Conservation (phyloP, 92 coral and sea anemone species). For the Porites evermanni region DNA sequence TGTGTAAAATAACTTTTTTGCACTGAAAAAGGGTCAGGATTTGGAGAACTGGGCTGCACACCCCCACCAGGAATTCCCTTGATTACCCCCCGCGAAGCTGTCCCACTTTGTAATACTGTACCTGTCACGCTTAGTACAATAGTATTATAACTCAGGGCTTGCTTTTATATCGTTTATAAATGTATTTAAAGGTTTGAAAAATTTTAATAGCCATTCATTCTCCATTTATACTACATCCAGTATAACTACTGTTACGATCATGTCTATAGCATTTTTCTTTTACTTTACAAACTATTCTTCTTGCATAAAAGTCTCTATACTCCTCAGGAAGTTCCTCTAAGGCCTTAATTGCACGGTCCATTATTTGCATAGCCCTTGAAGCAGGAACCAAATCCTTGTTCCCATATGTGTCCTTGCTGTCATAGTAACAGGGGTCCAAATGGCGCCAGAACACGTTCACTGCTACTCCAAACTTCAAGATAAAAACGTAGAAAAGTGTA, state of each 20-base stretch:
- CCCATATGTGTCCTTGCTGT: conserved; percentile 82
- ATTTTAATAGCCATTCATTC: not conserved
- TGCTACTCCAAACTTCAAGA: conserved; percentile 83
- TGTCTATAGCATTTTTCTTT: conserved; percentile 65
- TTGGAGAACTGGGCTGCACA: no score
- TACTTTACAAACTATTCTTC: conserved; percentile 78
- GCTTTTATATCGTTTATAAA: not conserved
- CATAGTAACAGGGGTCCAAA: conserved; percentile 65
- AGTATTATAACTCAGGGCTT: not conserved
- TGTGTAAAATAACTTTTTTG: no score
- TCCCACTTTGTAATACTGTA: no score
- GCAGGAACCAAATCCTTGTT: conserved; percentile 89
- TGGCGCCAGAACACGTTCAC: conserved; percentile 92
- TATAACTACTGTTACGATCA: conserved; percentile 1
- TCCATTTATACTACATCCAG: not conserved
- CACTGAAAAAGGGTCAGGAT: no score
- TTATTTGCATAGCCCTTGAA: conserved; percentile 84
- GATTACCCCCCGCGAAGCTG: no score
- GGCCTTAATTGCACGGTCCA: conserved; percentile 78
- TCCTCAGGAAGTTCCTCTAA: conserved; percentile 79
- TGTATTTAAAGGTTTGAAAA: no score
- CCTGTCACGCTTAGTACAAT: not conserved
- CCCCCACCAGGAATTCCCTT: no score
- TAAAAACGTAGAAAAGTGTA: not conserved
- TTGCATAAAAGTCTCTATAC: conserved; percentile 84